Base-by-base conservation (phyloP, 2,113 vertebrate species). In the Anarhynchus alexandrinus region DNA sequence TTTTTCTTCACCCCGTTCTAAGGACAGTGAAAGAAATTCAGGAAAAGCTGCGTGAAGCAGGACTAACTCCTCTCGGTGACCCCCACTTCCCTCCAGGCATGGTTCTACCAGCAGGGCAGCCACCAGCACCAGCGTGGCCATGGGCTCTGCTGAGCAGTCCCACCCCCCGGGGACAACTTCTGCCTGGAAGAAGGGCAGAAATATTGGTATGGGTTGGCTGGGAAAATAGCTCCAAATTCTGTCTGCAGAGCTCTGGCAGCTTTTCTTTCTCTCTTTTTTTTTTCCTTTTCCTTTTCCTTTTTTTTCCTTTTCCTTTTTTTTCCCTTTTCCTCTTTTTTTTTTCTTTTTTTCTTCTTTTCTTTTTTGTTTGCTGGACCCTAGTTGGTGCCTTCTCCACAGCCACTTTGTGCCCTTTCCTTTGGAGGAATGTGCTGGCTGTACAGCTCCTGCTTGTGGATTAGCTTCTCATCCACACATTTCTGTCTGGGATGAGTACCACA, bases 1-100 rank as follows among this genome's bases (percentile, higher is more conserved):
- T 58, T 86, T 92, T 66, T 64, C 76, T 71, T 95, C 86, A 95
- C 91, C 91, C 71, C n/a, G 1, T 81, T 88, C 84, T 95, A 67
- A 96, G 96, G 95, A 93, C 93, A 94, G 43, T 12, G 32, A 55
- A 91, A 47, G 27, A 79, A 90, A 40, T 2, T 43, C 43, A 77
- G 58, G 67, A 45, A 91, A 95, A 70, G 25, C 66, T 85, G 40
- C 0, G 1, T 51, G 62, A 70, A 65, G 70, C 51, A 78, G 54
- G 29, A 79, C 30, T 45, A 12, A 51, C 30, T 72, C 57, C 42
- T 73, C 43, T 22, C 2, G 0, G 47, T 21, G 23, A 71, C 49
- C 25, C 57, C 43, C 27, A 7, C 38, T 79, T 42, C 45, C 51
- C 38, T 52, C 19, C 30, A 32, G 61, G 47, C 54, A 65, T 2